Evolutionary conservation across 2,888 invertebrate species (phyloP), one percentile per base, ranked within the genome.

Genomic region (Agrilus cyanescens): DNA sequence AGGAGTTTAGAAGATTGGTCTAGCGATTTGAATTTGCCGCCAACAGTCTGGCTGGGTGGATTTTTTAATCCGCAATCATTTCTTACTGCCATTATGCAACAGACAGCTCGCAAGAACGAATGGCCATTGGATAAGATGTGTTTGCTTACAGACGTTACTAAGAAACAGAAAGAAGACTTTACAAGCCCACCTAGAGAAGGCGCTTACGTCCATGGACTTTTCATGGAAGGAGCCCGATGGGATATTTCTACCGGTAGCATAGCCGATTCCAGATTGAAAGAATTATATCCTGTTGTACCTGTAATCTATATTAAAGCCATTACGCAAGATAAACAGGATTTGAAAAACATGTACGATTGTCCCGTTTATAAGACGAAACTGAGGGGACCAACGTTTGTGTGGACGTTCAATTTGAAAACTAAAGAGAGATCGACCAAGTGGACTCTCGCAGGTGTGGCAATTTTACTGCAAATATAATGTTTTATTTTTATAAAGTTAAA

Each of bases 61-160:
- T 91, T 96, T 66, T 95, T 95, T 70, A 95, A 95, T 69, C 95
- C 95, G 0, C 95, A 95, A 66, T 93, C 93, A 8, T 91, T 96
- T 67, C 70, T 96, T 29, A 95, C 95, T 0, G 95, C 95, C 30
- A 93, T 95, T 59, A 94, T 95, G 93, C 95, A 96, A 68, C 91
- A 90, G 67, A 93, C 93, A 41, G 94, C 95, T 1, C 75, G 94
- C 37, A 93, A 86, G 68, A 93, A 94, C 64, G 94, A 94, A 65
- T 90, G 93, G 86, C 94, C 95, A 0, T 71, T 95, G 46, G 94
- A 95, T 69, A 87, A 90, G 64, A 94, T 95, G 93, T 90, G 89
- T 60, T 74, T 95, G 35, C 84, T 88, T 65, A 93, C 91, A 58
- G 95, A 95, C 61, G 94, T 95, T 29, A 93, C 93, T 5, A 94